Evolutionary conservation across 2,888 invertebrate genomes (phyloP).

Genomic region (Amphipoea oculea): DNA sequence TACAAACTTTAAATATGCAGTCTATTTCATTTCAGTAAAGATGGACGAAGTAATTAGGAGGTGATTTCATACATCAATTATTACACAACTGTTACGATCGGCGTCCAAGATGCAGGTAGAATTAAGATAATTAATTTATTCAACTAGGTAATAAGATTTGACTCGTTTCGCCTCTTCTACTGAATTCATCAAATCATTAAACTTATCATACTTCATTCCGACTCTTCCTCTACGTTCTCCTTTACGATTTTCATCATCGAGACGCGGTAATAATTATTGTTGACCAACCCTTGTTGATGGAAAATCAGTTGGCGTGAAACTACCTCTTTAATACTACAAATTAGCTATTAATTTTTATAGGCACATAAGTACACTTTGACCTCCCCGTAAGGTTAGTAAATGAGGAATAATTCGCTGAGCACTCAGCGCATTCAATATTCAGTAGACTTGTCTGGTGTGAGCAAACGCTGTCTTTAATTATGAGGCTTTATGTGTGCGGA

Average conservation of each 20-base stretch:
- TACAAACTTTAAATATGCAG: background rate
- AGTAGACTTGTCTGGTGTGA: background rate
- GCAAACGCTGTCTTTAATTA: background rate
- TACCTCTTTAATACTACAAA: background rate
- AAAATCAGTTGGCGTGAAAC: constrained; percentile 9
- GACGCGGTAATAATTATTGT: background rate
- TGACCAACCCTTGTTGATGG: background rate
- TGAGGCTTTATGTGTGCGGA: background rate
- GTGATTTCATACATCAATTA: background rate
- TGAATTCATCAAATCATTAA: background rate
- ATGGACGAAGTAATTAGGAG: background rate
- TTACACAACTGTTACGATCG: background rate
- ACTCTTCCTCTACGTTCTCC: background rate
- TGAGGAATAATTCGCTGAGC: background rate
- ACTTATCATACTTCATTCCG: background rate
- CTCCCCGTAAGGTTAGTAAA: background rate
- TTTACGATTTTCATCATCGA: background rate
- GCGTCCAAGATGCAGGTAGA: background rate
- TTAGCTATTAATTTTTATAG: background rate
- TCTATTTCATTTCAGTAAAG: background rate
- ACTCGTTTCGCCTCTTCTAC: too few relatives aligned
- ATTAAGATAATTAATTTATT: constrained; percentile 17
- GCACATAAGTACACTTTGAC: background rate
- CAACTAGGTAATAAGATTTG: background rate
- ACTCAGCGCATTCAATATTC: background rate